Evolutionary conservation across 2,888 invertebrate genomes (phyloP), one percentile per base, ranked within the genome.

Genomic region (Acrobasis suavella): DNA sequence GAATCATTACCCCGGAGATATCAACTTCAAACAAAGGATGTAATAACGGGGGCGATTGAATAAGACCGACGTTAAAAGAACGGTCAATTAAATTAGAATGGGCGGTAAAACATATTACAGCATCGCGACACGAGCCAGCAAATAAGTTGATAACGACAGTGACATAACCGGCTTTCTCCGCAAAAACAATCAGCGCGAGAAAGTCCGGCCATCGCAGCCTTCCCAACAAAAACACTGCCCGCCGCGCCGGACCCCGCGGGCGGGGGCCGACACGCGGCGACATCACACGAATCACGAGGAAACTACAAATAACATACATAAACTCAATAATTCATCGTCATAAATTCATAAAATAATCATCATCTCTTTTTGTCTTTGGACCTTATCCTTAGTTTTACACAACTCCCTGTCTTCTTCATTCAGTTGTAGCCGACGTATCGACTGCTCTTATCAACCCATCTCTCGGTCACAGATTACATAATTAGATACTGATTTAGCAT

Each of bases 91-190:
- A 32, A 22, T 22, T 14, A 46, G 46, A 14, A 46, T 46, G 12
- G 6, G 6, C 10, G 12, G 46, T 7, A n/a, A 14, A 10, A 5
- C 14, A 22, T 52, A 22, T 52, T 52, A 52, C 32, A 32, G 32
- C 32, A 52, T 8, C 38, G 32, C 32, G 32, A 2, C 32, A 32
- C 32, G 32, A 32, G 32, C 32, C 32, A 39, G 16, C 39, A 55
- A 46, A 46, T 46, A 3, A 55, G 55, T 39, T 56, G 56, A 56
- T 56, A 42, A 56, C 56, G 38, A 22, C 1, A 56, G 56, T 56
- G 56, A 56, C 56, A 56, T 56, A 56, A 56, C 56, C 22, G 42
- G 55, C 56, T 56, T 56, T 56, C 56, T 17, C 56, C 56, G 46
- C 42, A 56, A 56, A 56, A 22, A 56, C 56, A 56, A 56, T 56